Conservation (phyloP, 1,140 invertebrate species). For the Centruroides sculpturatus region DNA sequence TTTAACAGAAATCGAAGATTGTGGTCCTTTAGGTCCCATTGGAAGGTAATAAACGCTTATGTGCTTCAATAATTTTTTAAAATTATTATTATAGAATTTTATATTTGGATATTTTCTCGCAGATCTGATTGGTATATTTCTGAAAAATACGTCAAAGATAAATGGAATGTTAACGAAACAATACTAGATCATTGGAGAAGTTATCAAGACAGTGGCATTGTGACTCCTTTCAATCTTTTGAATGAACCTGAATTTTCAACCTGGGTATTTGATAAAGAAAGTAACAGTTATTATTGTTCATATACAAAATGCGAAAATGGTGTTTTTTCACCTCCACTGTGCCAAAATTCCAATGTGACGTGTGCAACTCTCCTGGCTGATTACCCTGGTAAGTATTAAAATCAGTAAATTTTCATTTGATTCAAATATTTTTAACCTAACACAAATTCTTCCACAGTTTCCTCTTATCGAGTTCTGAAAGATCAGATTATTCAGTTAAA, state of each 20-base stretch:
- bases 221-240: slow-evolving; percentile 31
- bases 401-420: too few species aligned
- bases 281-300: slow-evolving; percentile 6
- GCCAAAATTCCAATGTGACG: slow-evolving; percentile 24
- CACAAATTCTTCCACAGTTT: background rate
- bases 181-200: slow-evolving; percentile 35
- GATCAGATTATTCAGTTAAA: slow-evolving; percentile 22
- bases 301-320: slow-evolving; percentile 26
- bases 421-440: too few species aligned
- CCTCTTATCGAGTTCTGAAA: slow-evolving; percentile 2
- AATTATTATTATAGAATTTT: too few species aligned
- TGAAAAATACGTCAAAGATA: slow-evolving; percentile 20
- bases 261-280: slow-evolving; percentile 22
- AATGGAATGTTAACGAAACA: slow-evolving; percentile 19
- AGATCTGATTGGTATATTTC: slow-evolving; percentile 59
- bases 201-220: slow-evolving; percentile 31
- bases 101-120: background rate
- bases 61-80: too few species aligned
- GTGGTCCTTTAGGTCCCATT: slow-evolving; percentile 41
- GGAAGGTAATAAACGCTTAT: slow-evolving; percentile 30
- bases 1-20: slow-evolving; percentile 37
- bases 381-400: slow-evolving; percentile 28
- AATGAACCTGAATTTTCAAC: slow-evolving; percentile 12
- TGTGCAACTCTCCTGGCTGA: slow-evolving; percentile 44
- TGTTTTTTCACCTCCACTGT: slow-evolving; percentile 40